Conservation (phyloP, 1,140 invertebrate species). For the Pemphigus obesinymphae region DNA sequence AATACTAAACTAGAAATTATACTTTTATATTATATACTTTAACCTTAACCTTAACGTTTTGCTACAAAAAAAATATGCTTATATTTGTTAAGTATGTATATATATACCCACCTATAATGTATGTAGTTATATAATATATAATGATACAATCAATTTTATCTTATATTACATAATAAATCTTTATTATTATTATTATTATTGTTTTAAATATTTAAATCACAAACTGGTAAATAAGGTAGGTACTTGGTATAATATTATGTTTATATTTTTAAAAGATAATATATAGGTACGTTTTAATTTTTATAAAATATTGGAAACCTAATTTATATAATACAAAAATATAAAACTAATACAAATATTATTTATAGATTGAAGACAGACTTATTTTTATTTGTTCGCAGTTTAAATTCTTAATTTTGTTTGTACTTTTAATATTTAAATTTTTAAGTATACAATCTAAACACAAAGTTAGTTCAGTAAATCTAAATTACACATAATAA, state of each 20-base stretch:
- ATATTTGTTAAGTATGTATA: too few relatives aligned
- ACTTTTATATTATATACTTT: too few relatives aligned
- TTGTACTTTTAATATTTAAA: constrained; percentile 2
- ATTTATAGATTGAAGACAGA: constrained; percentile 14
- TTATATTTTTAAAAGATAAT: background rate
- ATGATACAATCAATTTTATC: too few relatives aligned
- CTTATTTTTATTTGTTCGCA: constrained; percentile 1
- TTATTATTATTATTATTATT: background rate
- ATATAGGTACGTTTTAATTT: background rate
- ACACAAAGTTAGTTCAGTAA: too few relatives aligned
- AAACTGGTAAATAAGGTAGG: constrained; percentile 18
- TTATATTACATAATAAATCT: too few relatives aligned
- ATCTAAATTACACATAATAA: background rate
- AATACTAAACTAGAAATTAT: too few relatives aligned
- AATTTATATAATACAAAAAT: constrained; percentile 38
- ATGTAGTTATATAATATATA: too few relatives aligned
- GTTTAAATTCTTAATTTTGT: background rate
- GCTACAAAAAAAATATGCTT: too few relatives aligned
- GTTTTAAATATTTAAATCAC: constrained; percentile 3
- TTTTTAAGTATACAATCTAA: too few relatives aligned
- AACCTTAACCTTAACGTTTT: too few relatives aligned
- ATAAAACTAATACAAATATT: constrained; percentile 18
- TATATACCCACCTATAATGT: too few relatives aligned
- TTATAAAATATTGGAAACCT: background rate
- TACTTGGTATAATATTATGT: background rate